A percentile compares a stretch with the other conserved stretches of the same genome.
Conservation (phyloP, 2,113 vertebrate genomes). For the Muscicapa adusta region DNA sequence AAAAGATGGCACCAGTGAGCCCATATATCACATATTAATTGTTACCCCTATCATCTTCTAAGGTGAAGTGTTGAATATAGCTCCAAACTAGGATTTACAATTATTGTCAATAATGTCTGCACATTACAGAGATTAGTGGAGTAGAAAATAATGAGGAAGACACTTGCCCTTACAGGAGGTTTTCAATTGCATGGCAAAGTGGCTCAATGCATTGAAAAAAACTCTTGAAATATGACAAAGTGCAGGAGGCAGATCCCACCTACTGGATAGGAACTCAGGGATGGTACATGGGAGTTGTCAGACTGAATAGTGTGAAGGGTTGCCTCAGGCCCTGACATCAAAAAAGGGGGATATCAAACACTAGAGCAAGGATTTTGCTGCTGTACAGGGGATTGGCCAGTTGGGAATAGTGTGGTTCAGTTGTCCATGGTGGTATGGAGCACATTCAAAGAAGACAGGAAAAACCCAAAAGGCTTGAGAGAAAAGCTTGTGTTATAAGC, state of each 20-base stretch:
- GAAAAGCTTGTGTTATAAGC: neutral
- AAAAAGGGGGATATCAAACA: neutral
- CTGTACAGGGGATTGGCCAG: accelerated
- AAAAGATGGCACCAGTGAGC: neutral
- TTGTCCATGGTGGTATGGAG: neutral
- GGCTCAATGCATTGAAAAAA: neutral
- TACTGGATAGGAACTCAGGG: neutral
- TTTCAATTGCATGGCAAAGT: neutral
- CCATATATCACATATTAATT: neutral
- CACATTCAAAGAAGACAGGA: neutral
- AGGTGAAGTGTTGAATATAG: neutral
- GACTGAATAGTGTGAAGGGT: neutral
- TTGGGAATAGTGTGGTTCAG: neutral
- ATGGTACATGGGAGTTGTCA: neutral
- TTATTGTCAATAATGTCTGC: neutral
- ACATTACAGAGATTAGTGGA: neutral
- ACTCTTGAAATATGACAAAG: neutral
- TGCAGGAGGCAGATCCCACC: neutral
- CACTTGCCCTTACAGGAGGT: neutral
- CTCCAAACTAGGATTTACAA: neutral
- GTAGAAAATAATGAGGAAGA: neutral
- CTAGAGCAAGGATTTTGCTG: neutral
- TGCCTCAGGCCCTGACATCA: neutral
- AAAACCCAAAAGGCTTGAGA: neutral
- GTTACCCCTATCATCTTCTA: neutral